These are phyloP conservation scores for Fringilla coelebs DNA, from an alignment of 2,797 vertebrate genomes.

Conservation along the genomic window DNA sequence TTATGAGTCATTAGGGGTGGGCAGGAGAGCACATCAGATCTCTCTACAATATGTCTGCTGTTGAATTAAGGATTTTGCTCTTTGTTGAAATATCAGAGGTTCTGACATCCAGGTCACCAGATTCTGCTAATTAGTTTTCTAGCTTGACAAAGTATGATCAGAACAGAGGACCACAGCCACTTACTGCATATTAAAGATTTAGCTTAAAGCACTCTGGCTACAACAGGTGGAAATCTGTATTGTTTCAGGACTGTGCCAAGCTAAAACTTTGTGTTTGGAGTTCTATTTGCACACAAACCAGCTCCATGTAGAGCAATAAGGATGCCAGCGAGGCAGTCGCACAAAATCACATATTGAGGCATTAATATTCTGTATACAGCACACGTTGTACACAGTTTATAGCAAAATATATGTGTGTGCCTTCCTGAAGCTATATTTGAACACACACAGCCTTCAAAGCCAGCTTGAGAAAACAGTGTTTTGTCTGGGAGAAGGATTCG, in stretches of 20 bases:
- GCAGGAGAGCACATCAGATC: not conserved
- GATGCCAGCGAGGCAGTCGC: conserved; percentile 1
- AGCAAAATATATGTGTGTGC: conserved; percentile 63
- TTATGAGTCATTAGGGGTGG: not conserved
- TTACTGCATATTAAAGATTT: not conserved
- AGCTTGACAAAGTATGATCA: not conserved
- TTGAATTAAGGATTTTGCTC: conserved; percentile 29
- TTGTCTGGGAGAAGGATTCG: conserved; percentile 52
- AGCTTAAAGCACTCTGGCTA: not conserved
- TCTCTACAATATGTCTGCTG: not conserved
- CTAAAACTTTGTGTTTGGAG: not conserved
- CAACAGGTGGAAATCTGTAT: conserved; percentile 39
- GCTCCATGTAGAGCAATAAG: not conserved
- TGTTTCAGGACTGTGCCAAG: conserved; percentile 25
- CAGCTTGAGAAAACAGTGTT: conserved; percentile 56
- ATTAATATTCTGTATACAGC: conserved; percentile 63
- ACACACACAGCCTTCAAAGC: conserved; percentile 36
- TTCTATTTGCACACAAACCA: conserved; percentile 45
- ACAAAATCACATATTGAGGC: conserved; percentile 36
- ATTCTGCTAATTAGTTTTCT: conserved; percentile 35
- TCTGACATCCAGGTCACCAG: conserved; percentile 40
- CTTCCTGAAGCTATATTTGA: conserved; percentile 64
- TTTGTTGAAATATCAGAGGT: conserved; percentile 33
- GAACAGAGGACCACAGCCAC: not conserved
- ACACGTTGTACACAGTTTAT: conserved; percentile 56